Conservation (phyloP, 2,797 vertebrate genomes). For the Eulemur mongoz region DNA sequence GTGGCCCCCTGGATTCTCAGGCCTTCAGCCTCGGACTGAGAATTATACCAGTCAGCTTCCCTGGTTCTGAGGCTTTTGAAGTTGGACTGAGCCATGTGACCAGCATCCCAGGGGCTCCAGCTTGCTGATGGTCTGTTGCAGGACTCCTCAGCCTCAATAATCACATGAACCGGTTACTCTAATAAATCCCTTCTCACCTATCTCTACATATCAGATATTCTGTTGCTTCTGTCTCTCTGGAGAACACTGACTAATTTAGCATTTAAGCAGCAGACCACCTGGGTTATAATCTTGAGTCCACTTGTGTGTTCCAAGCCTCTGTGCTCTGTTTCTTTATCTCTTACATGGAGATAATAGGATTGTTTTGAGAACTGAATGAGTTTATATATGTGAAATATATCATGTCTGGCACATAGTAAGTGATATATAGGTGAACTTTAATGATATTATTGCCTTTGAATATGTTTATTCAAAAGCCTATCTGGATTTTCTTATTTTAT, state of each 20-base stretch:
- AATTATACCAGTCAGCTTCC: not conserved
- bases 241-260: not conserved
- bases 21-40: not conserved
- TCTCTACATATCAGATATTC: not conserved
- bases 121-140: not conserved
- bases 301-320: not conserved
- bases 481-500: conserved; percentile 9
- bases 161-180: not conserved
- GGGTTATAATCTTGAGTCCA: not conserved
- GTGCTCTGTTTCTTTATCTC: not conserved
- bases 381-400: not conserved
- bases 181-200: not conserved
- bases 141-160: not conserved
- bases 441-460: not conserved
- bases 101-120: not conserved
- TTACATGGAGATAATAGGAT: not conserved
- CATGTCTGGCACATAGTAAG: not conserved
- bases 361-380: not conserved
- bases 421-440: not conserved
- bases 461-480: not conserved
- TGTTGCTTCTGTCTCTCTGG: not conserved
- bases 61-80: not conserved
- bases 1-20: not conserved
- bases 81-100: not conserved
- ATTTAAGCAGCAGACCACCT: not conserved